Conservation (phyloP, 2,797 vertebrate species). For the Coreius guichenoti region DNA sequence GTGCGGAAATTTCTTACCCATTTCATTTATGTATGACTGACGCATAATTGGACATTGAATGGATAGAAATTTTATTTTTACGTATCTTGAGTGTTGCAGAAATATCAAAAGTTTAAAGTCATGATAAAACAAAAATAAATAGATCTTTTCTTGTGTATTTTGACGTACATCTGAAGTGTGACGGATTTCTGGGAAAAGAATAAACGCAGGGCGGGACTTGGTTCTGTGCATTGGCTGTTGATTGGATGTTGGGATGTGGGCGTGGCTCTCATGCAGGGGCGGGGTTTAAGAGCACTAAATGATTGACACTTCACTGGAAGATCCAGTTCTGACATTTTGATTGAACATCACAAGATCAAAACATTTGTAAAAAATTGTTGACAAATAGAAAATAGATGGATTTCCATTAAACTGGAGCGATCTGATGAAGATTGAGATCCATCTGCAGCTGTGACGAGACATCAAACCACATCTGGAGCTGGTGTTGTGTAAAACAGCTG, state of each 20-base stretch:
- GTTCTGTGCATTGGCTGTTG: background rate
- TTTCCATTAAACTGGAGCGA: background rate
- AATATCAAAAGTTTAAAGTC: no score
- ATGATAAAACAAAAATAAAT: background rate
- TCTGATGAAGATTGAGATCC: background rate
- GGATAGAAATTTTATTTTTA: no score
- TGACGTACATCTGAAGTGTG: no score
- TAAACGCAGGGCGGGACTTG: background rate
- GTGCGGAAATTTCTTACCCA: background rate
- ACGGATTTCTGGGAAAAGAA: background rate
- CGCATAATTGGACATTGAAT: no score
- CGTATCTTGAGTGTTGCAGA: no score
- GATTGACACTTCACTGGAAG: background rate
- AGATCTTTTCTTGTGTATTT: background rate
- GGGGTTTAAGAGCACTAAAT: background rate
- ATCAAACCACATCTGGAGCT: background rate
- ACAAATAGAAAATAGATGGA: background rate
- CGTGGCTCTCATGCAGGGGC: background rate
- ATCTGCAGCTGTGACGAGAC: constrained; percentile 5
- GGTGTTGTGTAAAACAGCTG: background rate
- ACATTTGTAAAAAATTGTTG: background rate
- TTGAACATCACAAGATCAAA: background rate
- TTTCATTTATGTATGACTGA: background rate
- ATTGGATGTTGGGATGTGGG: background rate
- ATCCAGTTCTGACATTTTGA: background rate